Conservation (phyloP, 1,140 invertebrate genomes). For the Drosophila virilis region DNA sequence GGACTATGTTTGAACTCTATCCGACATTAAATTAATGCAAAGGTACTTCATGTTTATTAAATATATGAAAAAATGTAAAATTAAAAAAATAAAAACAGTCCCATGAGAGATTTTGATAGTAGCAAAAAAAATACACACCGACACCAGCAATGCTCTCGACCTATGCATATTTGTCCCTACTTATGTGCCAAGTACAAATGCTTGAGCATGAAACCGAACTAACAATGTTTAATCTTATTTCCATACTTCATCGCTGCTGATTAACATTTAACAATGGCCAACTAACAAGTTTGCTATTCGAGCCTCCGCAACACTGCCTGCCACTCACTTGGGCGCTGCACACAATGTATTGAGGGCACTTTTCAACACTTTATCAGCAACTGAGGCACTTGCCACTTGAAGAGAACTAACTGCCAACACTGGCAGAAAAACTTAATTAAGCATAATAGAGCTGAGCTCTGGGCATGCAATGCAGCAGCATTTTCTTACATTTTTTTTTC, state of each 20-base stretch:
- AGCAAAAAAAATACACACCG: too few species aligned
- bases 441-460: conserved; percentile 70
- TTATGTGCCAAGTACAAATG: not conserved
- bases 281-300: conserved; percentile 46
- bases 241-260: conserved; percentile 2
- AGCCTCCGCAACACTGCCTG: conserved; percentile 3
- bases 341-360: conserved; percentile 44
- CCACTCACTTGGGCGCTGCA: conserved; percentile 13
- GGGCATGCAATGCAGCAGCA: conserved; percentile 32
- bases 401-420: conserved; percentile 42
- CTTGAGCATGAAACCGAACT: not conserved
- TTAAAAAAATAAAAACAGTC: not conserved
- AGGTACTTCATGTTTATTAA: not conserved
- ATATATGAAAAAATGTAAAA: not conserved
- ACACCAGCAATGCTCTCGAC: too few species aligned
- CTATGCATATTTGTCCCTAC: too few species aligned
- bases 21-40: too few species aligned
- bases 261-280: conserved; percentile 42
- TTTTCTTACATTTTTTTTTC: conserved; percentile 20
- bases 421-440: conserved; percentile 71
- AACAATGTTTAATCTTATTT: conserved; percentile 1
- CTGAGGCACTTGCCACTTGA: conserved; percentile 16
- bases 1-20: too few species aligned
- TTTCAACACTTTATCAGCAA: conserved; percentile 22
- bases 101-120: too few species aligned